phyloP scores from a whole-genome alignment of 2,888 invertebrate species.

The Alcis repandata region DNA sequence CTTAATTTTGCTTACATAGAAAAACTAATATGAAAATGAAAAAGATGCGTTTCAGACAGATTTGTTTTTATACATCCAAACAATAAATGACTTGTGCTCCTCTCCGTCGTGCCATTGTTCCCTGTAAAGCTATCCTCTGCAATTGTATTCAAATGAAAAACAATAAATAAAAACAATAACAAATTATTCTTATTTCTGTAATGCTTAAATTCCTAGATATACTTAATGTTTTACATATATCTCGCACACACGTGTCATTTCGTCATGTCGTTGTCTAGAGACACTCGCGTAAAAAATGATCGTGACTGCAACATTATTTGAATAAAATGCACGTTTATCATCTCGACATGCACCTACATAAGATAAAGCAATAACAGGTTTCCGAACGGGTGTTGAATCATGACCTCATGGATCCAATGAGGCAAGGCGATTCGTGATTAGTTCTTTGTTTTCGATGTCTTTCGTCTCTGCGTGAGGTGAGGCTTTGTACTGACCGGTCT shows the following conservation, averaged over 20 bases:
- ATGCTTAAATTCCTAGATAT: no score
- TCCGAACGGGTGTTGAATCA: conserved; percentile 33
- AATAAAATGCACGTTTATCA: conserved; percentile 33
- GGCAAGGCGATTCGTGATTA: conserved; percentile 26
- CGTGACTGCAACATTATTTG: conserved; percentile 24
- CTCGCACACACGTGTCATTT: not conserved
- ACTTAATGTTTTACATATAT: not conserved
- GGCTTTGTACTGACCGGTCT: not conserved
- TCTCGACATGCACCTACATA: conserved; percentile 24
- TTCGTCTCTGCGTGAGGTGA: conserved; percentile 5
- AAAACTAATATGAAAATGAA: no score
- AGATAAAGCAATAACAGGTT: conserved; percentile 35
- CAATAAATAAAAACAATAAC: no score
- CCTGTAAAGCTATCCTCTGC: no score
- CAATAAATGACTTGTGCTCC: no score
- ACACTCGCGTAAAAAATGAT: conserved; percentile 4
- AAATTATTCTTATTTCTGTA: no score
- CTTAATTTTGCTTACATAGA: no score
- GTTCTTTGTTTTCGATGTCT: conserved; percentile 23
- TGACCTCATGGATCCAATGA: conserved; percentile 24
- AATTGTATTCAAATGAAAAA: no score
- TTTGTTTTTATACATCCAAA: no score
- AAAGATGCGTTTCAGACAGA: no score
- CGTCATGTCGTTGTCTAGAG: not conserved
- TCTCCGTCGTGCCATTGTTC: no score